Evolutionary conservation across 2,113 vertebrate species (phyloP), one percentile per base, ranked within the genome.

Genomic region (Gallinago undulata): DNA sequence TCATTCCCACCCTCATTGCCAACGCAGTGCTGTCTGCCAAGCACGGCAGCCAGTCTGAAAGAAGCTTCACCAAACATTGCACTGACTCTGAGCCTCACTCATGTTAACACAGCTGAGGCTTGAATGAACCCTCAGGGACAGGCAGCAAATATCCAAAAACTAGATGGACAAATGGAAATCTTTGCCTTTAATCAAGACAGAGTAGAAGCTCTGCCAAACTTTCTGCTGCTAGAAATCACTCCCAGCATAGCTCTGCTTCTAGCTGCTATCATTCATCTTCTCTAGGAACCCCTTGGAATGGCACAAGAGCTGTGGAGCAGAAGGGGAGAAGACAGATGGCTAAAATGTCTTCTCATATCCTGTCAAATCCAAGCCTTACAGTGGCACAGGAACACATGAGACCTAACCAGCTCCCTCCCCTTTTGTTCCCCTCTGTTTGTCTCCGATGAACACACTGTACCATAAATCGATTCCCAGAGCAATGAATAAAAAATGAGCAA

Each of bases 401-500:
- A 84, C 30, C n/a, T 41, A 59, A 68, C 4, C 41, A 74, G 63
- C 50, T 74, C 84, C 55, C 18, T 88, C 45, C 31, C 50, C 48
- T 83, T 87, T 53, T 70, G 82, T 88, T 83, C 63, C 92, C 70
- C 15, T 47, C 63, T 85, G 57, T 81, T 86, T 91, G 69, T 57
- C 59, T 75, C 87, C 77, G 78, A 62, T 90, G 90, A 95, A 94
- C 67, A 66, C 63, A 37, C 53, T 67, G 53, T 43, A 59, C 56
- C 47, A 66, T 47, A 76, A 88, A 83, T 6, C 33, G 63, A 90
- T 80, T 92, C 67, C 59, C 82, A 90, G 35, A 86, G 70, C 60
- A 80, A 88, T 48, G 48, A 93, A 88, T 86, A 45, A 94, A 89
- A 90, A 87, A 51, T 13, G 18, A 90, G 43, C 72, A 88, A 80